Evolutionary conservation across 1,140 invertebrate species (phyloP).

Genomic region (Drosophila nikananu): DNA sequence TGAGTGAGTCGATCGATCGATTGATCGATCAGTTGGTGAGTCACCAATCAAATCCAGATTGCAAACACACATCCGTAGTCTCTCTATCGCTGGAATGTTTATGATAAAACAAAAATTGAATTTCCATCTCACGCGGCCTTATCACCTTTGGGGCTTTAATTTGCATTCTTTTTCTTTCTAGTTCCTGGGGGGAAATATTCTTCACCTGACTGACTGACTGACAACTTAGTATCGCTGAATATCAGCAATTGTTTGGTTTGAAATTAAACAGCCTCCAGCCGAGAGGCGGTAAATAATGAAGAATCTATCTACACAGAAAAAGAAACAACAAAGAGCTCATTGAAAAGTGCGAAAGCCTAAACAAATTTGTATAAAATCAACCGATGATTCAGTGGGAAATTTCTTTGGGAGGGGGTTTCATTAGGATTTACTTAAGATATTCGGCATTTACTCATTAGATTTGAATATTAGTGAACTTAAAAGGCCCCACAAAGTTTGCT

Average conservation of each 20-base stretch:
- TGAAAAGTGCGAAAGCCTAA: constrained; percentile 18
- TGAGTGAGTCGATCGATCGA: constrained; percentile 29
- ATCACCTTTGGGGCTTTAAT: constrained; percentile 30
- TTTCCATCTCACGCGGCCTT: constrained; percentile 28
- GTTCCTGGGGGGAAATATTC: constrained; percentile 14
- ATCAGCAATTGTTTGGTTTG: constrained; percentile 18
- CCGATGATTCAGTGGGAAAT: constrained; percentile 31
- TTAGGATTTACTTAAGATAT: background rate
- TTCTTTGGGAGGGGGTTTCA: background rate
- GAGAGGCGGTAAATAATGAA: constrained; percentile 18
- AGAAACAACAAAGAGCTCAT: background rate
- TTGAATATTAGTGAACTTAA: too few species aligned
- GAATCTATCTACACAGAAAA: background rate
- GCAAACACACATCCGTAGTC: constrained; percentile 19
- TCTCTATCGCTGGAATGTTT: constrained; percentile 33
- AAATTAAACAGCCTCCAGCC: constrained; percentile 21
- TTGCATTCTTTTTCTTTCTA: constrained; percentile 15
- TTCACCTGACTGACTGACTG: constrained; percentile 38
- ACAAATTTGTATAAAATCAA: constrained; percentile 27
- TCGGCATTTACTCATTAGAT: background rate
- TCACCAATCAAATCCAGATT: constrained; percentile 48
- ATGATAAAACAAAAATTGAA: constrained; percentile 8
- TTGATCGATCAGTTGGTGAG: too few species aligned
- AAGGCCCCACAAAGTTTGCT: background rate
- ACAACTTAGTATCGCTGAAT: constrained; percentile 6